These are phyloP conservation scores for Hydropsyche betteni DNA, from an alignment of 2,888 invertebrate genomes.

Conservation along the genomic window DNA sequence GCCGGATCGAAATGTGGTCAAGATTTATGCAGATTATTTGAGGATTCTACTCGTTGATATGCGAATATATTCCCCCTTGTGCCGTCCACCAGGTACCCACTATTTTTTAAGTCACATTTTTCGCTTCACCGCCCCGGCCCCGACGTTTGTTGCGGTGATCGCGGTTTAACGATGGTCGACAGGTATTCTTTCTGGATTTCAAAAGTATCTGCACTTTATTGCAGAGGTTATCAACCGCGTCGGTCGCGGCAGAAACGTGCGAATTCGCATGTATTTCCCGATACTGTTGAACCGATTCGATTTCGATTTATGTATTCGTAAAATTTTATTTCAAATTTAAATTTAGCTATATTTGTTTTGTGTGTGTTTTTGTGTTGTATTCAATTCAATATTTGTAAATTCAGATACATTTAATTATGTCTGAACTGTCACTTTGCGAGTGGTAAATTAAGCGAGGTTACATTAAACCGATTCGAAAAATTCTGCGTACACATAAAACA, in stretches of 20 bases:
- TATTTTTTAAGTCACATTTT: slow-evolving; percentile 49
- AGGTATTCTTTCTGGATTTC: slow-evolving; percentile 44
- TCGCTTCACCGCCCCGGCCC: slow-evolving; percentile 35
- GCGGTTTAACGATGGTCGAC: slow-evolving; percentile 41
- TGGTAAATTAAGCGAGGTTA: too few species aligned
- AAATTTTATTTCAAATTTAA: background rate
- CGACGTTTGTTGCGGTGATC: slow-evolving; percentile 40
- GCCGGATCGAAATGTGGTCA: slow-evolving; percentile 48
- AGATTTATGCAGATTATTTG: slow-evolving; percentile 51
- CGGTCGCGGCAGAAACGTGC: background rate
- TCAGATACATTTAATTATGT: too few species aligned
- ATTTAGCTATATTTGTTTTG: background rate
- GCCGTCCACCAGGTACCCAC: slow-evolving; percentile 44
- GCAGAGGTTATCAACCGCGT: slow-evolving; percentile 24
- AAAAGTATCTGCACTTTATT: slow-evolving; percentile 31
- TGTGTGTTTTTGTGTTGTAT: too few species aligned
- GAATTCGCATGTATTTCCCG: background rate
- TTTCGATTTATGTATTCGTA: background rate
- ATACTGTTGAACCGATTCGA: too few species aligned
- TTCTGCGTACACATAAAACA: too few species aligned
- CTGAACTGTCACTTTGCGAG: too few species aligned
- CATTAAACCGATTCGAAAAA: too few species aligned
- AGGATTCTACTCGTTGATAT: slow-evolving; percentile 50
- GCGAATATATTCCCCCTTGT: slow-evolving; percentile 43
- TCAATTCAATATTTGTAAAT: too few species aligned